Evolutionary conservation across 2,888 invertebrate genomes (phyloP).

Genomic region (Mythimna ferrago): DNA sequence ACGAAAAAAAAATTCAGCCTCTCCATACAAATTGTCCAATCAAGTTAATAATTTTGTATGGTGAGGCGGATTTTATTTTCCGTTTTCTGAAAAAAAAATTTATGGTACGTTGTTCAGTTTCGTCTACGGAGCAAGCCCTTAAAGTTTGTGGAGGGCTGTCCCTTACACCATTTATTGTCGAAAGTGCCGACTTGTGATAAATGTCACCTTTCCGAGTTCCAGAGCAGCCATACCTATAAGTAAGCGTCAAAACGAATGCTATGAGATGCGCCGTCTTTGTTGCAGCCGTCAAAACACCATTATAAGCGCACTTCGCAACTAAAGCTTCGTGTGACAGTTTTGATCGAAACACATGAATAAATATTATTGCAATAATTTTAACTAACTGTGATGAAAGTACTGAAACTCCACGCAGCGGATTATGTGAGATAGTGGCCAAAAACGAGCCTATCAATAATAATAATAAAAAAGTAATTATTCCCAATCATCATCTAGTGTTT

Average conservation of each 20-base stretch:
- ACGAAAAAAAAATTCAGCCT: no score
- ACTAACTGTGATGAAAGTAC: conserved; percentile 1
- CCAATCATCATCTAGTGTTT: neutral
- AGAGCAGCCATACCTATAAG: neutral
- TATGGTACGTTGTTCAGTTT: no score
- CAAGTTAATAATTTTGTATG: no score
- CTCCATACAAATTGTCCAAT: no score
- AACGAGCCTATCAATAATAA: no score
- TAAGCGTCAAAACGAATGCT: neutral
- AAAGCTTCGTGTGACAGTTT: conserved; percentile 20
- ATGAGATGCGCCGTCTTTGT: neutral
- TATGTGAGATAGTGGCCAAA: no score
- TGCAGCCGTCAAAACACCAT: conserved; percentile 5
- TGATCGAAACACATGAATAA: neutral
- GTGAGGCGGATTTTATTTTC: no score
- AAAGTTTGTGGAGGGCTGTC: no score
- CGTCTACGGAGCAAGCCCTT: no score
- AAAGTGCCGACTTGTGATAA: neutral
- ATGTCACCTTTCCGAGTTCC: neutral
- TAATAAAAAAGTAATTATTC: no score
- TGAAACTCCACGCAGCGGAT: neutral
- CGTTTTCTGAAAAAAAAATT: no score
- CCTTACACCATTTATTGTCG: no score
- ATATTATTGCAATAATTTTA: conserved; percentile 28
- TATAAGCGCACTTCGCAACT: neutral